Evolutionary conservation across 1,140 invertebrate species (phyloP).

Genomic region (Tribolium madens): DNA sequence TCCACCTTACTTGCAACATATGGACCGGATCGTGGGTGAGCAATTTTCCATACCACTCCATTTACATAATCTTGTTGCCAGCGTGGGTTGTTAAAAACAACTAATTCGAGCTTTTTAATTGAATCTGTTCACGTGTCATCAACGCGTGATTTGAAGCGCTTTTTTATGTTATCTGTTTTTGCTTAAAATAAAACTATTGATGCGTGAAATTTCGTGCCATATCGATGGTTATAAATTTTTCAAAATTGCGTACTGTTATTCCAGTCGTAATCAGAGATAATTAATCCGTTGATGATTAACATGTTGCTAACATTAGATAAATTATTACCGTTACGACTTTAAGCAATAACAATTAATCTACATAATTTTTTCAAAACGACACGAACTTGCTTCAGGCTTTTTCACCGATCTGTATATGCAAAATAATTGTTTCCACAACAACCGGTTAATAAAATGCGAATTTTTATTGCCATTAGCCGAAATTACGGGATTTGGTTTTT

Average conservation of each 20-base stretch:
- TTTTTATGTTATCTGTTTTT: no score
- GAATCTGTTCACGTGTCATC: no score
- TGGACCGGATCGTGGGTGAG: slow-evolving; percentile 68
- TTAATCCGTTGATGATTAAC: slow-evolving; percentile 26
- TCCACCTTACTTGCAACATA: slow-evolving; percentile 66
- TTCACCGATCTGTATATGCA: not conserved
- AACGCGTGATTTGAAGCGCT: no score
- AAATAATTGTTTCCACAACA: not conserved
- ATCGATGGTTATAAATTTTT: not conserved
- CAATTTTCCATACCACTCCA: slow-evolving; percentile 32
- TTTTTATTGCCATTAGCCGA: slow-evolving; percentile 10
- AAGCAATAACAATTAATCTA: slow-evolving; percentile 34
- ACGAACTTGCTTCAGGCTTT: slow-evolving; percentile 5
- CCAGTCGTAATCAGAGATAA: not conserved
- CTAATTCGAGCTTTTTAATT: not conserved
- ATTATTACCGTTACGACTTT: slow-evolving; percentile 29
- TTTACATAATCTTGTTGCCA: not conserved
- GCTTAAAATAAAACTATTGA: not conserved
- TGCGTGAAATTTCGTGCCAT: not conserved
- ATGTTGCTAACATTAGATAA: not conserved
- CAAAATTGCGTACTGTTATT: slow-evolving; percentile 1
- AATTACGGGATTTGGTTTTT: not conserved
- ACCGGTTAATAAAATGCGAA: slow-evolving; percentile 2
- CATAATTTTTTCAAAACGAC: slow-evolving; percentile 4
- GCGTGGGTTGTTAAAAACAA: not conserved